Conservation (phyloP, 2,888 invertebrate species). For the Opisthograptis luteolata region DNA sequence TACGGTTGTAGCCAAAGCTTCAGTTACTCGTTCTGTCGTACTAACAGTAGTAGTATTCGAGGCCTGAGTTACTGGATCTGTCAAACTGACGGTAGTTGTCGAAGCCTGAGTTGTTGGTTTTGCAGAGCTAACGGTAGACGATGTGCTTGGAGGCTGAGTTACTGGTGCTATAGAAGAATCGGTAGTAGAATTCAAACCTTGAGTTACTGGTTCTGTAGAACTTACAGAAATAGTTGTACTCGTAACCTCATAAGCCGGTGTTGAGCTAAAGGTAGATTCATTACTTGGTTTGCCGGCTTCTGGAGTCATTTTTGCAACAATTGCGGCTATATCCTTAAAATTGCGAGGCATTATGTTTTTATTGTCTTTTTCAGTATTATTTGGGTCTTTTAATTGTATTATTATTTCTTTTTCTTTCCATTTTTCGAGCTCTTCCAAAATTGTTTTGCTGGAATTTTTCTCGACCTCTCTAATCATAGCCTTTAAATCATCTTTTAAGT, state of each 20-base stretch:
- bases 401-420: conserved; percentile 45
- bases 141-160: not conserved
- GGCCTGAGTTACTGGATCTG: not conserved
- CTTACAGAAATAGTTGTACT: too few relatives aligned
- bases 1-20: not conserved
- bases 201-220: not conserved
- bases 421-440: conserved; percentile 40
- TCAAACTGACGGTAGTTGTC: not conserved
- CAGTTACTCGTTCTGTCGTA: not conserved
- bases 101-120: not conserved
- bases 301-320: not conserved
- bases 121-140: not conserved
- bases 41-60: not conserved
- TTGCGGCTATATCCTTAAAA: conserved; percentile 32
- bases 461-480: conserved; percentile 47
- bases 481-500: conserved; percentile 50
- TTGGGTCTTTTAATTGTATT: conserved; percentile 31
- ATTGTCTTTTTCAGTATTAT: not conserved
- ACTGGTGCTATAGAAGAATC: not conserved
- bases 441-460: conserved; percentile 38
- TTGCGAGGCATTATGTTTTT: conserved; percentile 28
- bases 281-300: not conserved
- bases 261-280: too few relatives aligned
- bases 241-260: too few relatives aligned
- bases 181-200: not conserved